Base-by-base conservation (phyloP, 2,113 vertebrate species). In the Cephalopterus ornatus region DNA sequence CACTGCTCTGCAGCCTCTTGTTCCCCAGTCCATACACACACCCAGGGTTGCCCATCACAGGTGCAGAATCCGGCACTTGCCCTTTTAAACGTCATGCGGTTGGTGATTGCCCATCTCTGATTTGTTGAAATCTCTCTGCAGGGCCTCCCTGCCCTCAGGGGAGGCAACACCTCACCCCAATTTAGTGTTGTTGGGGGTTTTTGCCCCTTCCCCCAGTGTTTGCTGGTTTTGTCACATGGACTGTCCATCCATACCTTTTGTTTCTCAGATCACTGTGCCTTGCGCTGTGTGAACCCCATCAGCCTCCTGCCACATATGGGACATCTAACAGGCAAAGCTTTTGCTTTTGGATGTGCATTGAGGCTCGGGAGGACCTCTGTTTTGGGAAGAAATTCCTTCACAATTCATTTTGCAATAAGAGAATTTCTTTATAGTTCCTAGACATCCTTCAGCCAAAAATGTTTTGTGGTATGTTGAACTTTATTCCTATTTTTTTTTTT, bases 321-420 rank as follows among this genome's bases (percentile, higher is more conserved):
- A 71, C 62, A 70, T 78, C 79, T 30, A 27, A 20, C 0, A 15
- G 66, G 68, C 53, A 71, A 46, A 35, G 30, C 75, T 74, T 68
- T 30, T 24, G 61, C 79, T 59, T 61, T 61, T 37, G 55, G 85
- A 23, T 61, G 61, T n/a, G 6, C 37, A 13, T 30, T 1, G 1
- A 65, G 42, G 47, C 65, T 80, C 68, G 49, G 68, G 89, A 92
- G 78, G 63, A 79, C 27, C 46, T 78, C 52, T 70, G 61, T 65
- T 88, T 61, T 4, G 22, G 58, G 53, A 89, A 68, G 63, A 88
- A 83, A 49, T 66, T 78, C 59, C 56, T 83, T 83, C 75, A 81
- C 50, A 65, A 30, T 82, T 97, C 35, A 82, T 83, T 89, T 94
- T 95, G 96, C 96, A 96, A 95, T 97, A 96, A 94, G 68, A 91